These are phyloP conservation scores for Brachionus rotundiformis DNA, from an alignment of 1,140 invertebrate genomes.

Conservation along the genomic window DNA sequence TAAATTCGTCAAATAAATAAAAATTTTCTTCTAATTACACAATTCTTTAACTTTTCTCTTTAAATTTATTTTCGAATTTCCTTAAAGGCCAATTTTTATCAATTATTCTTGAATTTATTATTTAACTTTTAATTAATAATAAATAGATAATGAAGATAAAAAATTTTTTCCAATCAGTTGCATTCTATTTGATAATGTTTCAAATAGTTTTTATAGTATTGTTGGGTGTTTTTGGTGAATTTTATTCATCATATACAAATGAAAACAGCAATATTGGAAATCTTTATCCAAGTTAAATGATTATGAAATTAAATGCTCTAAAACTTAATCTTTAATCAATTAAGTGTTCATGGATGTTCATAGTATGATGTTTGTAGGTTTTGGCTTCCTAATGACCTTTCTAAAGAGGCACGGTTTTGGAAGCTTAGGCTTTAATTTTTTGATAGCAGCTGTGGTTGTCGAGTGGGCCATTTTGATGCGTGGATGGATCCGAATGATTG, in stretches of 20 bases:
- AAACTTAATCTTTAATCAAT: background rate
- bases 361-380: conserved; percentile 92
- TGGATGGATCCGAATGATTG: conserved; percentile 54
- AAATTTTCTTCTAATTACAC: no score
- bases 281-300: background rate
- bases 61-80: no score
- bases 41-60: no score
- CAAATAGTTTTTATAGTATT: conserved; percentile 31
- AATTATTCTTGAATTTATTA: background rate
- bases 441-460: conserved; percentile 54
- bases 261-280: background rate
- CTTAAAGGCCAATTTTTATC: background rate
- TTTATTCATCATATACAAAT: background rate
- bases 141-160: background rate
- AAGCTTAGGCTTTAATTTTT: conserved; percentile 53
- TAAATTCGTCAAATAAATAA: background rate
- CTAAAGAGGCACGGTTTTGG: conserved; percentile 74
- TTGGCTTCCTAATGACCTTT: conserved; percentile 91
- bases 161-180: background rate
- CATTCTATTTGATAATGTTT: conserved; percentile 19
- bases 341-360: conserved; percentile 56
- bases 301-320: background rate
- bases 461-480: conserved; percentile 52
- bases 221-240: conserved; percentile 10
- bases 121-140: background rate